Base-by-base conservation (phyloP, 2,113 vertebrate genomes). In the Saguinus imperator region DNA sequence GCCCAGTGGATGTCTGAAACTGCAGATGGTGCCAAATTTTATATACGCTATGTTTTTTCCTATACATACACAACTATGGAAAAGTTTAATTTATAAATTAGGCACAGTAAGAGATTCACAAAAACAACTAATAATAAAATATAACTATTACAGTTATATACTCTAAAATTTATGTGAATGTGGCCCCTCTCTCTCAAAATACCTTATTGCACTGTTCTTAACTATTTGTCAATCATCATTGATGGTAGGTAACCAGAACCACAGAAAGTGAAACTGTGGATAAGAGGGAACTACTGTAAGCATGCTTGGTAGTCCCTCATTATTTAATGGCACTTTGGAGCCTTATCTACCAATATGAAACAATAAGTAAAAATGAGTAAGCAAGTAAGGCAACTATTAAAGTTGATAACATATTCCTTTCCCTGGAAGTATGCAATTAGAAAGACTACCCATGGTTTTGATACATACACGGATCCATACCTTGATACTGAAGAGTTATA, bases 291-390 rank as follows among this genome's bases (percentile, higher is more conserved):
- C 27, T 29, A 77, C 75, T 18, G 14, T 77, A 85, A 82, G 50
- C 3, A 45, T 87, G 29, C 13, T 87, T 70, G 17, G 23, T 37
- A 84, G 35, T 2, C 23, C n/a, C 37, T 95, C 48, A 52, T 79
- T n/a, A 89, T 45, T 73, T 85, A 96, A 66, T 23, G 5, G 12
- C 81, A 87, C 64, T 50, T 57, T 68, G 52, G 83, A 70, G 8
- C 3, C 76, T 86, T 92, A 72, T 45, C 29, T 87, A 25, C 45
- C 48, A 64, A 75, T 87, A 79, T 43, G 10, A 84, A 89, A 81
- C 13, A 96, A 12, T 66, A 95, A 55, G 11, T 79, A 76, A 96
- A 73, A 92, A 58, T 52, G 14, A 90, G 88, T 90, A 35, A 81
- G 8, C 32, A 58, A 87, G 52, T 72, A 70, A 72, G 18, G 13